phyloP scores from a whole-genome alignment of 2,113 vertebrate species.

The Balaeniceps rex region DNA sequence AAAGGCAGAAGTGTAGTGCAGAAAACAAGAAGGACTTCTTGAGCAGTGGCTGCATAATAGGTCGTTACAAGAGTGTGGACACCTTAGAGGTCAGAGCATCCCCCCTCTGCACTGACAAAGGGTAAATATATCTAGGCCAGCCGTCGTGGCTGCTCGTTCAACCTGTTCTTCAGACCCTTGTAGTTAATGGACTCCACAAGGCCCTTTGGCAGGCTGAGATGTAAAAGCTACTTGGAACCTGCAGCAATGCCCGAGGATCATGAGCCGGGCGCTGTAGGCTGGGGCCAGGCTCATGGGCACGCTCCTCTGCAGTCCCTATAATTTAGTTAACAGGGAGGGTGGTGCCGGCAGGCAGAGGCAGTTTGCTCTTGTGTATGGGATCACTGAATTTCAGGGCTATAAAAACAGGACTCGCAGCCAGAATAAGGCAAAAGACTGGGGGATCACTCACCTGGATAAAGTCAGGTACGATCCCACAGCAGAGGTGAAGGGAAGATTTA shows the following conservation, averaged over 20 bases:
- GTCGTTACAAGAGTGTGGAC: neutral
- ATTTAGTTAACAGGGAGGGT: neutral
- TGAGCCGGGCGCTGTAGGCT: neutral
- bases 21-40: neutral
- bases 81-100: neutral
- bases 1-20: neutral
- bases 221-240: neutral
- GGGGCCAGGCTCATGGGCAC: neutral
- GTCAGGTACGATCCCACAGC: neutral
- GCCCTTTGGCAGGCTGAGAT: neutral
- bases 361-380: neutral
- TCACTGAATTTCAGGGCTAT: neutral
- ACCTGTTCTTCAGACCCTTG: neutral
- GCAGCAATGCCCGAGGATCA: neutral
- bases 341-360: neutral
- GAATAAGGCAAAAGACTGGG: neutral
- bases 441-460: neutral
- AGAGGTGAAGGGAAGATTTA: neutral
- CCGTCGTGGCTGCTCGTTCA: neutral
- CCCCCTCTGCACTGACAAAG: neutral
- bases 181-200: neutral
- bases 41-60: neutral
- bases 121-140: neutral
- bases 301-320: neutral
- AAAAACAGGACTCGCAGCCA: neutral